Evolutionary conservation across 2,888 invertebrate species (phyloP).

Genomic region (Nemoura dubitans): DNA sequence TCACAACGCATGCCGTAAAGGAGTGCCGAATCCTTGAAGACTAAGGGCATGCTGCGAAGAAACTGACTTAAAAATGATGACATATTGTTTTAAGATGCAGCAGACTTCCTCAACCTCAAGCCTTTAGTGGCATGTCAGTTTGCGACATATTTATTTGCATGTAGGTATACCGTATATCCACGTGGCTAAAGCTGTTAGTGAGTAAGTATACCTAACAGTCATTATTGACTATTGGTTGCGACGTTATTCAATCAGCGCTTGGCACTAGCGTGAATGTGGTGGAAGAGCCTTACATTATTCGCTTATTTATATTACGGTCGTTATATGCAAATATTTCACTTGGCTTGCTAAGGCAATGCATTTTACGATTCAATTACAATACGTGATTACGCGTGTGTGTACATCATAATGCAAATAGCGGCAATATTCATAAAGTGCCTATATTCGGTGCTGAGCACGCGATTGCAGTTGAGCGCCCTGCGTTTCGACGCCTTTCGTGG

Average conservation of each 20-base stretch:
- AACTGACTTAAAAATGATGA: too few relatives aligned
- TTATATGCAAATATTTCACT: neutral
- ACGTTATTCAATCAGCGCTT: neutral
- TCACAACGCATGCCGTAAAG: too few relatives aligned
- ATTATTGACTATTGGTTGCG: neutral
- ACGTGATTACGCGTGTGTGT: neutral
- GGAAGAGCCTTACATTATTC: neutral
- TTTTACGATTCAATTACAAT: neutral
- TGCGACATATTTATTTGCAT: too few relatives aligned
- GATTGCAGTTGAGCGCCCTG: neutral
- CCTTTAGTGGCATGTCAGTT: too few relatives aligned
- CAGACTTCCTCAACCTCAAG: too few relatives aligned
- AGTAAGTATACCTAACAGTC: neutral
- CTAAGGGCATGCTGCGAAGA: too few relatives aligned
- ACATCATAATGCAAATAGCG: neutral
- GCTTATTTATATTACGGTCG: neutral
- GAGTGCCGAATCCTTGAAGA: too few relatives aligned
- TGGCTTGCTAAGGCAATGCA: neutral
- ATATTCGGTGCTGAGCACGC: neutral
- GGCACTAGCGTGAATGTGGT: neutral
- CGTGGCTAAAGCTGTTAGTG: too few relatives aligned
- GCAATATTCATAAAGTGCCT: neutral
- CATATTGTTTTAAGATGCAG: too few relatives aligned
- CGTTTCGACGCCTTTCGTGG: neutral
- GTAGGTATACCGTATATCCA: too few relatives aligned